Base-by-base conservation (phyloP, 2,797 vertebrate species). In the Acipenser ruthenus region DNA sequence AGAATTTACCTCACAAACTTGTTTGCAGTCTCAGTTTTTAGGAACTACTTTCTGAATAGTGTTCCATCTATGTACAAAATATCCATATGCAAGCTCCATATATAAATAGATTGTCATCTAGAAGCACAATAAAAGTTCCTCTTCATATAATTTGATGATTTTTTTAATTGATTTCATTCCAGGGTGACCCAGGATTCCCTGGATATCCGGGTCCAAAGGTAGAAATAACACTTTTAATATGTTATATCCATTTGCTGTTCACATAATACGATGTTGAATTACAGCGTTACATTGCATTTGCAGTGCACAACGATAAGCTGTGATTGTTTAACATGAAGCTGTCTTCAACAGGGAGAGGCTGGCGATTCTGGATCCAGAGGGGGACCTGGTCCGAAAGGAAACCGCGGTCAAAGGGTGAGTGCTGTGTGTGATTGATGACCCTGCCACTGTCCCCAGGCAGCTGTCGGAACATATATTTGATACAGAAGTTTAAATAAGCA, bases 161-260 rank as follows among this genome's bases (percentile, higher is more conserved):
- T 37, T 37, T 37, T 37, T 4, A 1, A 37, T 37, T 37, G 37
- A 4, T 69, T 67, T 63, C 65, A 62, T 69, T 69, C 50, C 69
- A 99, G 96, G 97, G 97, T 72, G 95, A 97, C 78, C 85, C 87
- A 0, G 97, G 97, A 65, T 96, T 97, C 76, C 72, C 93, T 62
- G 97, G 97, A 68, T 93, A 91, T 65, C 73, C 91, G 48, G 97
- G 97, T 69, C 79, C 68, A 64, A 98, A 96, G 95, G 97, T 97
- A 86, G 47, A 47, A 37, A 37, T 37, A 37, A 47, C 6, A 61
- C 10, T 69, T 37, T 37, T 37, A 37, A 37, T 37, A 10, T 10
- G 60, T 66, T 66, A 66, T 37, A 37, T 58, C n/a, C 13, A 49
- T 1, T 9, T n/a, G 10, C 37, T 65, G 2, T 53, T 23, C 23